phyloP scores from a whole-genome alignment of 2,797 vertebrate genomes.

The Siniperca undulata region DNA sequence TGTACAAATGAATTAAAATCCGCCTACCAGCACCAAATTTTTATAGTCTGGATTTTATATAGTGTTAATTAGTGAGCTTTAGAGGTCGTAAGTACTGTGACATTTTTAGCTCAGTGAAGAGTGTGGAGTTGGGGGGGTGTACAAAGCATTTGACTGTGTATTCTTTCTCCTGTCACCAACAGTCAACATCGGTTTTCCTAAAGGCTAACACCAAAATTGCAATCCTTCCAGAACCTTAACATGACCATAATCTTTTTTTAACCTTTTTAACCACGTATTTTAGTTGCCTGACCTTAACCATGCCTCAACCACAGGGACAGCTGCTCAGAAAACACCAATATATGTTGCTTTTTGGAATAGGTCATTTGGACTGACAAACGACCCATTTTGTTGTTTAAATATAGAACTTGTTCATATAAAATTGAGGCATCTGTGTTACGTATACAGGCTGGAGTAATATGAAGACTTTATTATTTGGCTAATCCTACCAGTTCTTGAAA shows the following conservation, averaged over 20 bases:
- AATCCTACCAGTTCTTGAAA: slow-evolving; percentile 29
- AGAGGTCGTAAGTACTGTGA: neutral
- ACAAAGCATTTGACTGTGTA: neutral
- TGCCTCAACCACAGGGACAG: no score
- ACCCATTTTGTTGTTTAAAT: neutral
- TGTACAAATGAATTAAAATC: no score
- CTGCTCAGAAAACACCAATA: no score
- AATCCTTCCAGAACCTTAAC: neutral
- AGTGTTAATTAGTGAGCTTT: neutral
- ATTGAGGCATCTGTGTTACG: neutral
- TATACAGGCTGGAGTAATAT: neutral
- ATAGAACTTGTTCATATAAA: neutral
- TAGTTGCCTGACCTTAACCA: neutral
- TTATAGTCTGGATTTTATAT: no score
- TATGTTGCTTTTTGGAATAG: neutral
- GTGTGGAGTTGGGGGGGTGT: neutral
- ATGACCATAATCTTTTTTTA: neutral
- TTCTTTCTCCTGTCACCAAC: neutral
- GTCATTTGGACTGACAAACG: neutral
- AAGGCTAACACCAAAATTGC: neutral
- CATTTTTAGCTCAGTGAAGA: neutral
- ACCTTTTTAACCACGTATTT: neutral
- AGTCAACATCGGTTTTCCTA: neutral
- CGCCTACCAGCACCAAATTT: no score
- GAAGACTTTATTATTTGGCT: slow-evolving; percentile 30